Evolutionary conservation across 2,888 invertebrate genomes (phyloP).

Genomic region (Hirudinaria manillensis): DNA sequence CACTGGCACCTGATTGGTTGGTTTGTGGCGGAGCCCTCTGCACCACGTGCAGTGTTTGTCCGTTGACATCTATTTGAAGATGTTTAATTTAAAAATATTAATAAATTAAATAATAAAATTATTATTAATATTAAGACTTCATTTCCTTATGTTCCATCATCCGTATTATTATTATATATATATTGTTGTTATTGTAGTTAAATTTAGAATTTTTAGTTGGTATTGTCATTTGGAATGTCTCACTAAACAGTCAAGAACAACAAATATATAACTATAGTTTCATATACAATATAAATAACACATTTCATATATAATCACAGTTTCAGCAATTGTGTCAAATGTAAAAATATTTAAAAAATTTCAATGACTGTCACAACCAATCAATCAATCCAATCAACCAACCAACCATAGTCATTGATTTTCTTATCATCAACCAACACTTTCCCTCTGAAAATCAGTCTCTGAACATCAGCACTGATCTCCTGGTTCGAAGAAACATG

Average conservation of each 20-base stretch:
- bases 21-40: slow-evolving; percentile 71
- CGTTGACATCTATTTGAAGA: slow-evolving; percentile 69
- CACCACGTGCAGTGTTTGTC: slow-evolving; percentile 86
- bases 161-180: no score
- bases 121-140: no score
- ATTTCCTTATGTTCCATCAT: no score
- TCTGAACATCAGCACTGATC: slow-evolving; percentile 74
- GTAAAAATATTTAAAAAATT: not conserved
- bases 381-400: not conserved
- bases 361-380: not conserved
- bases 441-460: slow-evolving; percentile 88
- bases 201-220: no score
- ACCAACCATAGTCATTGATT: slow-evolving; percentile 69
- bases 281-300: no score
- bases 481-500: slow-evolving; percentile 40
- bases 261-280: no score
- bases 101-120: not conserved
- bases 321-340: not conserved
- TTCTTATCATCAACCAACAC: slow-evolving; percentile 81
- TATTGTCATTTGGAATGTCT: no score
- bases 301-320: no score
- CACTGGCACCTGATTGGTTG: not conserved
- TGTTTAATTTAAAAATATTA: not conserved
- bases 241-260: no score
- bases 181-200: slow-evolving; percentile 1